Evolutionary conservation across 2,797 vertebrate species (phyloP).

Genomic region (Hafferia zeledoni): DNA sequence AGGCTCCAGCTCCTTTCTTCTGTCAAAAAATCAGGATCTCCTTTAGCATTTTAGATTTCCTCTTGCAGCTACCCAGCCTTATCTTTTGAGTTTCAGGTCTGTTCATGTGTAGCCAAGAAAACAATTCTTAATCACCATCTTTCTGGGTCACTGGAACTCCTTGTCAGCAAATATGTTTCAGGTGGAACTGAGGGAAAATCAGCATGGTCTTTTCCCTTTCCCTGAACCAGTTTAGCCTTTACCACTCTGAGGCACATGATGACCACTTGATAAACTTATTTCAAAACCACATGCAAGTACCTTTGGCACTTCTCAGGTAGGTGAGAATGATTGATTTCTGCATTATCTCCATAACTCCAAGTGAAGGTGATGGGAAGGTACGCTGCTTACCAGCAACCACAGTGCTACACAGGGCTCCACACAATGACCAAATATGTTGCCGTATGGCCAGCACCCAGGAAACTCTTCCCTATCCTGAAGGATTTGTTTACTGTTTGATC

Average conservation of each 20-base stretch:
- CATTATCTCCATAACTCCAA: neutral
- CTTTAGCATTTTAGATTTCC: neutral
- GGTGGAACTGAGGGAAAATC: neutral
- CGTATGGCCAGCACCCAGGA: neutral
- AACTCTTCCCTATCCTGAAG: neutral
- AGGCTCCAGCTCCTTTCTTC: neutral
- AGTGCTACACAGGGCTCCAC: neutral
- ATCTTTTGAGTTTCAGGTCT: neutral
- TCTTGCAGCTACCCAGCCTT: neutral
- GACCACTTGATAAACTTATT: neutral
- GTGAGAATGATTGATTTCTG: neutral
- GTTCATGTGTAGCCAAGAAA: neutral
- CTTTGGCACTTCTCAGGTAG: neutral
- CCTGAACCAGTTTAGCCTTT: neutral
- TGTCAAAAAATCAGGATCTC: neutral
- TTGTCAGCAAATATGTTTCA: neutral
- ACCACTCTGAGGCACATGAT: neutral
- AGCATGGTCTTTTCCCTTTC: neutral
- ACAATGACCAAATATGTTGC: neutral
- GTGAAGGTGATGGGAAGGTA: neutral
- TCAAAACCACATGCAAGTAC: accelerated
- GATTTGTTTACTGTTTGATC: conserved; percentile 18
- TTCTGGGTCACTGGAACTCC: neutral
- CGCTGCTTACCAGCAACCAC: accelerated
- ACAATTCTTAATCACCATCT: neutral